Percentiles rank a stretch among this genome's conserved stretches.
These are phyloP conservation scores for Aurelia sp. DNA, from an alignment of 30 jellyfish, hydroid and myxozoan species.

Conservation along the genomic window DNA sequence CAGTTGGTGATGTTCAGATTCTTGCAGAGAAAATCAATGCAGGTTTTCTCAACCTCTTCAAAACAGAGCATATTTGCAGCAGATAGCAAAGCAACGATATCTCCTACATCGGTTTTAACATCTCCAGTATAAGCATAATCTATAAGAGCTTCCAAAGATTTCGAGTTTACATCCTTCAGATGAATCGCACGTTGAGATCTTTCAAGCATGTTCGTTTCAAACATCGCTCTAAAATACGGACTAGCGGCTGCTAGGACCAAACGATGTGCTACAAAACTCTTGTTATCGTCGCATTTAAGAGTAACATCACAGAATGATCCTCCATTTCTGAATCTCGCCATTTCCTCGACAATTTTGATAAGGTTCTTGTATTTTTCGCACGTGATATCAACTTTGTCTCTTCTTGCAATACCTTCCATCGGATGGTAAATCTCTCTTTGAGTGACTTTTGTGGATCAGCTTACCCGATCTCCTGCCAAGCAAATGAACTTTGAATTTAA, in stretches of 20 bases:
- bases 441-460: too few relatives aligned
- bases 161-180: constrained; percentile 59
- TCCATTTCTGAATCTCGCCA: constrained; percentile 65
- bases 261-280: constrained; percentile 66
- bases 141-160: constrained; percentile 46
- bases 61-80: constrained; percentile 89
- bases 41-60: constrained; percentile 69
- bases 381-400: background rate
- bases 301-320: constrained; percentile 67
- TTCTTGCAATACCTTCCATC: constrained; percentile 7
- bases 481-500: too few relatives aligned
- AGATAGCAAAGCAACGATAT: constrained; percentile 33
- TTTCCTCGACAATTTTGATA: constrained; percentile 4
- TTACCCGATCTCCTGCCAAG: too few relatives aligned
- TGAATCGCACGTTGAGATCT: constrained; percentile 41
- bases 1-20: constrained; percentile 71
- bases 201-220: constrained; percentile 74
- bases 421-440: background rate
- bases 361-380: constrained; percentile 3
- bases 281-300: constrained; percentile 76
- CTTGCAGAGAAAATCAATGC: constrained; percentile 59
- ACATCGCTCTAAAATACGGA: constrained; percentile 87
- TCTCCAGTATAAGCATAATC: constrained; percentile 58
- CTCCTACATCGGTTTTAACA: constrained; percentile 32
- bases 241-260: constrained; percentile 81